Conservation (phyloP, 2,113 vertebrate species). For the Silurus glanis region DNA sequence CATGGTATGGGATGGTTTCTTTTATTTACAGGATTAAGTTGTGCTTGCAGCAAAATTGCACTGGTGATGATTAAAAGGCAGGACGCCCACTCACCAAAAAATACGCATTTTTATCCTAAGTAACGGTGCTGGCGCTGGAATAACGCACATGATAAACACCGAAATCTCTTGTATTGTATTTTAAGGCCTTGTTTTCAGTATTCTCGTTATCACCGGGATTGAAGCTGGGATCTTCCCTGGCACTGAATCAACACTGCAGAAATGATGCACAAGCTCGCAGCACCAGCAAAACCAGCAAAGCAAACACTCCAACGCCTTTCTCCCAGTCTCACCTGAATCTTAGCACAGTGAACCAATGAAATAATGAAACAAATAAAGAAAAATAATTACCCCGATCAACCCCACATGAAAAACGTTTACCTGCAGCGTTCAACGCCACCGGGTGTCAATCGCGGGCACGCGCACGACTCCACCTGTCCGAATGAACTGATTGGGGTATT, state of each 20-base stretch:
- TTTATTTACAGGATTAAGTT: not conserved
- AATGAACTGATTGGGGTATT: not conserved
- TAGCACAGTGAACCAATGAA: no score
- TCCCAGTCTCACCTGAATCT: not conserved
- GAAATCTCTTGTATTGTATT: not conserved
- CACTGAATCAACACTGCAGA: conserved; percentile 48
- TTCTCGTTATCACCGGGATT: not conserved
- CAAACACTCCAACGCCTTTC: not conserved
- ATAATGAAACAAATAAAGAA: no score
- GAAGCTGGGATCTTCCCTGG: conserved; percentile 14
- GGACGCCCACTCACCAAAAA: not conserved
- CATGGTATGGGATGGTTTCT: not conserved
- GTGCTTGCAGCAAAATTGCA: not conserved
- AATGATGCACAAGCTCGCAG: not conserved
- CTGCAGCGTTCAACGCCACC: not conserved
- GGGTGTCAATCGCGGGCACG: not conserved
- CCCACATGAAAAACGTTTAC: not conserved
- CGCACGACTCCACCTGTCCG: not conserved
- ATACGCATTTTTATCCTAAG: not conserved
- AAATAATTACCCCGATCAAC: no score
- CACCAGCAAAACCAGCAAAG: not conserved
- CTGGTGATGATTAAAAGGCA: not conserved
- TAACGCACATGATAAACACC: no score
- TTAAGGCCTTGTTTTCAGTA: not conserved
- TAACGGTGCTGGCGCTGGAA: not conserved